These are phyloP conservation scores for Penelope pileata DNA, from an alignment of 2,113 vertebrate genomes.

Conservation along the genomic window DNA sequence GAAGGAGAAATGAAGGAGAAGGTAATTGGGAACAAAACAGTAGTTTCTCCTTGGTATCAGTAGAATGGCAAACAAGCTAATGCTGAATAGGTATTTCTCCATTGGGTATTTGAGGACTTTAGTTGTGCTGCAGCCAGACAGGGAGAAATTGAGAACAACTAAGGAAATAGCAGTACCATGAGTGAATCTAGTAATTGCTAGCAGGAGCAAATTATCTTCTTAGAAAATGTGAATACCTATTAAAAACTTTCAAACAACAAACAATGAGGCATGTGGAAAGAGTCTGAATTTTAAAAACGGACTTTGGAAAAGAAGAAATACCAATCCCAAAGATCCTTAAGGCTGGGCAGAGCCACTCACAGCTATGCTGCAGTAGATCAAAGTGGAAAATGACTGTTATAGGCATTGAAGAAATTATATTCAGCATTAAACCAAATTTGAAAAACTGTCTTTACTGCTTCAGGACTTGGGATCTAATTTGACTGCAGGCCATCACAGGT, in stretches of 20 bases:
- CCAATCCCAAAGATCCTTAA: background rate
- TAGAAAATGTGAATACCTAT: background rate
- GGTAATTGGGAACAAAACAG: background rate
- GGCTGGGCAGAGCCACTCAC: background rate
- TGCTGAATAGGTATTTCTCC: background rate
- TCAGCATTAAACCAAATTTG: background rate
- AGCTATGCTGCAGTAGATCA: background rate
- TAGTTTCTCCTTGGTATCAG: background rate
- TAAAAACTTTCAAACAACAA: background rate
- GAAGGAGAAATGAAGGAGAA: background rate
- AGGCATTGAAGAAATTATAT: background rate
- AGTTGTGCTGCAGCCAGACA: background rate
- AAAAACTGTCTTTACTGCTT: background rate
- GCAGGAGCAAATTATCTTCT: background rate
- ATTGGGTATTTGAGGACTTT: background rate
- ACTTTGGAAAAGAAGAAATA: background rate
- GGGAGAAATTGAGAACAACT: background rate
- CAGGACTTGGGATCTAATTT: background rate
- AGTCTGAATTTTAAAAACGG: background rate
- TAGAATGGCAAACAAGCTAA: background rate
- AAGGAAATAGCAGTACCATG: background rate
- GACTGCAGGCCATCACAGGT: background rate
- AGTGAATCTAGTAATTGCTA: background rate
- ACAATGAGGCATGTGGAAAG: background rate
- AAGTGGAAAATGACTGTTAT: background rate